Percentiles rank a stretch among this genome's conserved stretches.
Evolutionary conservation across 2,113 vertebrate species (phyloP).

Genomic region (Chaetops frenatus): DNA sequence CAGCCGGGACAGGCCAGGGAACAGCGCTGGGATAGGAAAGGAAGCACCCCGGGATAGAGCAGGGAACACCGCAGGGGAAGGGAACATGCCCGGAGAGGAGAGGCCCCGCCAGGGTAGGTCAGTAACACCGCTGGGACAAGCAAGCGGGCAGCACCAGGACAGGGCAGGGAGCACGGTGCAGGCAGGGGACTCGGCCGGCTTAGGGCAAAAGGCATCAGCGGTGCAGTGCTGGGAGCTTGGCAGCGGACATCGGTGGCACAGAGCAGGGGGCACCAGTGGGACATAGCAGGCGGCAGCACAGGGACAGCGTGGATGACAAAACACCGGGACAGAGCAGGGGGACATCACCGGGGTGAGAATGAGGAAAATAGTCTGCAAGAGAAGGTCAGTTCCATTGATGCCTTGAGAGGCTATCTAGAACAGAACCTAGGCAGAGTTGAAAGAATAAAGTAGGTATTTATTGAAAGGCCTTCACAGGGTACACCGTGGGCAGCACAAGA

Average conservation of each 20-base stretch:
- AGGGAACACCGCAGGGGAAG: not conserved
- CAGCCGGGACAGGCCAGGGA: too few species aligned
- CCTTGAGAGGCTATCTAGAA: too few species aligned
- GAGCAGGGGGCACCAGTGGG: not conserved
- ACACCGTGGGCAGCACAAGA: too few species aligned
- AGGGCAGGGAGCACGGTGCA: not conserved
- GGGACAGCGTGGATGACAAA: not conserved
- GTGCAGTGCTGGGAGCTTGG: not conserved
- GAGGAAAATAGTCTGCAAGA: not conserved
- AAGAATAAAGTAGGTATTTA: too few species aligned
- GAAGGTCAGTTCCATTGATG: not conserved
- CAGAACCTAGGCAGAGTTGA: too few species aligned
- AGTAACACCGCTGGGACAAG: not conserved
- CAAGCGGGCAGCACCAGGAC: rapidly evolving
- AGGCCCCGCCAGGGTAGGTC: too few species aligned
- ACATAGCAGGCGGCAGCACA: not conserved
- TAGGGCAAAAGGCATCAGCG: too few species aligned
- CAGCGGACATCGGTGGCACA: too few species aligned
- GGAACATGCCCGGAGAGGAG: too few species aligned
- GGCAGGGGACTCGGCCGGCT: too few species aligned
- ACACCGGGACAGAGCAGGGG: not conserved
- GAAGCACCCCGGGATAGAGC: rapidly evolving
- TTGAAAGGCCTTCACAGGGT: too few species aligned
- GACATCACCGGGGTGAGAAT: not conserved
- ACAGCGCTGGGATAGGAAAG: too few species aligned